A percentile compares a stretch with the other conserved stretches of the same genome.
Conservation (phyloP, 92 coral and sea anemone genomes). For the Heteractis magnifica region DNA sequence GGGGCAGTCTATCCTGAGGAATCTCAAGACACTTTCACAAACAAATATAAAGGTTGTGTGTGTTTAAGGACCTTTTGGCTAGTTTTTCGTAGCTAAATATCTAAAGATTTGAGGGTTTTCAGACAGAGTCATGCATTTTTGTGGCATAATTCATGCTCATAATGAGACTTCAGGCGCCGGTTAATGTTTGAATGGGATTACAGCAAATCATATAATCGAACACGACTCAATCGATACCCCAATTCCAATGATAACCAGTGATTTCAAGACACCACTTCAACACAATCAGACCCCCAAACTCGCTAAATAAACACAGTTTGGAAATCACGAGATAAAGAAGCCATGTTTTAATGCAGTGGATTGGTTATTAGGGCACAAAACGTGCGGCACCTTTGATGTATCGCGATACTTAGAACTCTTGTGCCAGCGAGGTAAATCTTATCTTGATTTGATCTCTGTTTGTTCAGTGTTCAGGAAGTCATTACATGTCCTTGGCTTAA, state of each 20-base stretch:
- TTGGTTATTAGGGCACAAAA: conserved; percentile 12
- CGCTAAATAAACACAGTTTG: conserved; percentile 26
- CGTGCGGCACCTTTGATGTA: conserved; percentile 25
- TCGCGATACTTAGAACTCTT: background rate
- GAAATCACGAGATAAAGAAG: background rate
- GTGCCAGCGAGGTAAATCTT: conserved; percentile 4
- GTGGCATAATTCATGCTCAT: conserved; percentile 12
- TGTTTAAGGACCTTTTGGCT: too few species aligned
- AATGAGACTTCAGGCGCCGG: conserved; percentile 24
- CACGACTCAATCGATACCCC: conserved; percentile 16
- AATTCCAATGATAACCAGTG: conserved; percentile 11
- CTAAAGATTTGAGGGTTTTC: background rate
- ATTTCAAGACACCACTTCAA: background rate
- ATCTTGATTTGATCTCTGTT: conserved; percentile 12
- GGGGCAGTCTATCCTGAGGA: too few species aligned
- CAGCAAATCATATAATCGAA: background rate
- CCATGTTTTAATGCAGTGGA: conserved; percentile 15
- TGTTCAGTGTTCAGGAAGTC: conserved; percentile 15
- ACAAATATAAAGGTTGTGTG: too few species aligned
- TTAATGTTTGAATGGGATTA: conserved; percentile 18
- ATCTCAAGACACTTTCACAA: too few species aligned
- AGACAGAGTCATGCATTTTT: conserved; percentile 1
- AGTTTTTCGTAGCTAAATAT: too few species aligned
- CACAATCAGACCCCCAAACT: conserved; percentile 12
- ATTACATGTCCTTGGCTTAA: conserved; percentile 21